phyloP scores from a whole-genome alignment of 2,888 invertebrate genomes.

The Trisateles emortualis region DNA sequence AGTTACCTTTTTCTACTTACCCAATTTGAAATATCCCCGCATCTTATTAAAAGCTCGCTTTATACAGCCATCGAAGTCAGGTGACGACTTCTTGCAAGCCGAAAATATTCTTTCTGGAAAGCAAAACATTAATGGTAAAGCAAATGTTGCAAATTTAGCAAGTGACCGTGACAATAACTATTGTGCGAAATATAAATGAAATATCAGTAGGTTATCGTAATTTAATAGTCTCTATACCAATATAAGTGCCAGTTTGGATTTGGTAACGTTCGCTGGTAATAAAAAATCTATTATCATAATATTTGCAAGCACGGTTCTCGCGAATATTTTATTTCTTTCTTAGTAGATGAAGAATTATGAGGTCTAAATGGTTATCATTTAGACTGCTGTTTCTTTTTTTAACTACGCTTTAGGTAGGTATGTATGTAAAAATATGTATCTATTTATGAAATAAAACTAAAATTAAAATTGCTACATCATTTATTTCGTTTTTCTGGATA shows the following conservation, averaged over 20 bases:
- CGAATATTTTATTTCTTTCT: too few species aligned
- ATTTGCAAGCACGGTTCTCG: too few species aligned
- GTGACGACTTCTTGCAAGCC: slow-evolving; percentile 87
- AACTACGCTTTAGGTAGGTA: too few species aligned
- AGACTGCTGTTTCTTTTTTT: too few species aligned
- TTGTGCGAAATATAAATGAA: slow-evolving; percentile 4
- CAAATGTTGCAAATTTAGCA: slow-evolving; percentile 11
- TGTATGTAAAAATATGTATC: too few species aligned
- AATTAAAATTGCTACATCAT: too few species aligned
- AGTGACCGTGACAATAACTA: slow-evolving; percentile 3
- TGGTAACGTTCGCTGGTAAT: neutral
- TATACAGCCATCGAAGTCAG: slow-evolving; percentile 91
- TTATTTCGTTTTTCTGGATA: too few species aligned
- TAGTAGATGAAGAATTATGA: too few species aligned
- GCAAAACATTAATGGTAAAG: slow-evolving; percentile 18
- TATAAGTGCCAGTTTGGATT: neutral
- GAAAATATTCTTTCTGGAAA: slow-evolving; percentile 82
- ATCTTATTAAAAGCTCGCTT: slow-evolving; percentile 90
- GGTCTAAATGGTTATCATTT: too few species aligned
- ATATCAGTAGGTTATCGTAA: neutral
- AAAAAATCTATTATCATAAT: neutral
- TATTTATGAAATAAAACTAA: too few species aligned
- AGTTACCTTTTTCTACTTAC: slow-evolving; percentile 78
- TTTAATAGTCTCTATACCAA: neutral
- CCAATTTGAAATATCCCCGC: slow-evolving; percentile 90